Base-by-base conservation (phyloP, 2,113 vertebrate species). In the Peromyscus leucopus region DNA sequence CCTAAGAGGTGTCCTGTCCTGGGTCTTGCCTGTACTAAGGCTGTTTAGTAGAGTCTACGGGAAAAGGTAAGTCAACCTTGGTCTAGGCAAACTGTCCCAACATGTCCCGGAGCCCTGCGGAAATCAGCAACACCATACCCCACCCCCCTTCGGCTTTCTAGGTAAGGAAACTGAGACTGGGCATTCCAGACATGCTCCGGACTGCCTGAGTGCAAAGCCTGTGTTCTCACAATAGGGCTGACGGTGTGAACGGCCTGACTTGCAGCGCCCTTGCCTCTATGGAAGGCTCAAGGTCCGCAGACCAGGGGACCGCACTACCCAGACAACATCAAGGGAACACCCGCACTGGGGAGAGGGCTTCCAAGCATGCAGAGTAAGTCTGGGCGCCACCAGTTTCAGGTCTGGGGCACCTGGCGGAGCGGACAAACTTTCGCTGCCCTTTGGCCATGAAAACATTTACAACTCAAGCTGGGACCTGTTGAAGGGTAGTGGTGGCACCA, bases 161-260 rank as follows among this genome's bases (percentile, higher is more conserved):
- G 55, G 79, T 78, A 65, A 94, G 93, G 46, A 91, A 86, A 94
- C 15, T 46, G 78, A 93, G 94, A 88, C n/a, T 94, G 22, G 4
- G 16, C 55, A 69, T 80, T 39, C 76, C 92, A 89, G n/a, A 76
- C 57, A 42, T 3, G 82, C 48, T 39, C 10, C 3, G 4, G 55
- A 91, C 78, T 33, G 51, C 28, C 46, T 36, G 28, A 71, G 26
- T 7, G 69, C 90, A 75, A 71, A 95, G 63, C 75, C 72, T 0
- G 11, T 16, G 21, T 75, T 87, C 95, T 71, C 80, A 39, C 74
- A 55, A n/a, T 71, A 33, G n/a, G 24, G 36, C 71, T 91, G 42
- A 78, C 79, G 57, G 63, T 42, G 0, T 46, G 26, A 91, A 33
- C 7, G 19, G 48, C 1, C 80, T 3, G 55, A 1, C 16, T 31